phyloP scores from a whole-genome alignment of 2,113 vertebrate genomes.

The Oncorhynchus tshawytscha region DNA sequence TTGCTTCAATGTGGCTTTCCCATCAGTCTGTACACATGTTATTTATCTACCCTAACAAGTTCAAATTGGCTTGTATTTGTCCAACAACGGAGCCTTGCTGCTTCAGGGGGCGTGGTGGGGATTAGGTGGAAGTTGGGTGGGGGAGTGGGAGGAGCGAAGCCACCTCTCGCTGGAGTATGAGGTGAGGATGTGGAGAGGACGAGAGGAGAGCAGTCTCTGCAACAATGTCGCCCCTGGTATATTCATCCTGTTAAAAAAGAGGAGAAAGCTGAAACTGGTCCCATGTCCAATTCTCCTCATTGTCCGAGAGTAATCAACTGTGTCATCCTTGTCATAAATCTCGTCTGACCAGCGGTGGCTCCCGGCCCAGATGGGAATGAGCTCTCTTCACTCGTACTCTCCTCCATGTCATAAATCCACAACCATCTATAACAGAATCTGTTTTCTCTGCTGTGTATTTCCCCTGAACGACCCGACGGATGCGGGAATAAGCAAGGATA shows the following conservation, averaged over 20 bases:
- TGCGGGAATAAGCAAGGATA: slow-evolving; percentile 37
- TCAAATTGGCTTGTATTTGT: slow-evolving; percentile 20
- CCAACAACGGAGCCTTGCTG: slow-evolving; percentile 2
- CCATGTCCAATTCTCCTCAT: slow-evolving; percentile 65
- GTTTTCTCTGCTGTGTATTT: slow-evolving; percentile 52
- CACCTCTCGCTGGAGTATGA: neutral
- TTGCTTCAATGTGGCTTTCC: slow-evolving; percentile 56
- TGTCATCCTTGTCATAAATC: slow-evolving; percentile 74
- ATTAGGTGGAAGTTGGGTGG: slow-evolving; percentile 24
- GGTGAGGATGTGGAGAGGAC: neutral
- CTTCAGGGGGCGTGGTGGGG: slow-evolving; percentile 7
- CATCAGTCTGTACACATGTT: slow-evolving; percentile 50
- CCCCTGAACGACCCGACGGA: slow-evolving; percentile 40
- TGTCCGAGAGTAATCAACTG: slow-evolving; percentile 69
- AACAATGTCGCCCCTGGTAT: slow-evolving; percentile 23
- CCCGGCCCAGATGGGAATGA: slow-evolving; percentile 56
- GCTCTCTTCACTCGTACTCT: slow-evolving; percentile 54
- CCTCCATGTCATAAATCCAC: slow-evolving; percentile 66
- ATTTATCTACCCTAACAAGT: slow-evolving; percentile 40
- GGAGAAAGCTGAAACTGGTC: slow-evolving; percentile 38
- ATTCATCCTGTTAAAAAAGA: slow-evolving; percentile 39
- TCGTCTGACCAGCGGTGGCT: slow-evolving; percentile 12
- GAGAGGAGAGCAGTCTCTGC: too few species aligned
- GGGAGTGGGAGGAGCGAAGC: slow-evolving; percentile 7
- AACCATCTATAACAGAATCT: slow-evolving; percentile 46